Base-by-base conservation (phyloP, 2,113 vertebrate genomes). In the Perca flavescens region DNA sequence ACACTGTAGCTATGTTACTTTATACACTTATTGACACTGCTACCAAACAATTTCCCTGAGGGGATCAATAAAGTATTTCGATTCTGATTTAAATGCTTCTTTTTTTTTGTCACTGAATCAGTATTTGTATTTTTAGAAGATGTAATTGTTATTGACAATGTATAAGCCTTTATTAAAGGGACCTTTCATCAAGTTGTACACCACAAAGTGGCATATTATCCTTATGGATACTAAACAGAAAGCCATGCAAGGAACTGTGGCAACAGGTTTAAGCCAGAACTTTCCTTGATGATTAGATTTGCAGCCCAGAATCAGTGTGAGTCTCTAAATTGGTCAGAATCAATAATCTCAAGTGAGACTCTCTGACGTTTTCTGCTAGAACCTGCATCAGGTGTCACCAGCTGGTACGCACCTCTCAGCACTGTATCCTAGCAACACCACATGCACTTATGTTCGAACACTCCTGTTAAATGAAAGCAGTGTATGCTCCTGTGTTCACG, bases 361-460 rank as follows among this genome's bases (percentile, higher is more conserved):
- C 54, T 17, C 8, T 28, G 22, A 28, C 2, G 17, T 34, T 70
- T 61, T 22, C 6, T 15, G 47, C 22, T 31, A 0, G 2, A 63
- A 25, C 46, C 50, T 60, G 57, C 19, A 3, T 61, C 75, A 77
- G 49, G 68, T 58, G 43, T 80, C 46, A 25, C 1, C n/a, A 14
- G 67, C 43, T 8, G 19, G 17, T 60, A 36, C 10, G 13, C 76
- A 60, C 34, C 54, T 64, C 61, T 60, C 67, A 22, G 19, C 25
- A 4, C 46, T 2, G 83, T 88, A 54, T 78, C 83, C 87, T 73
- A 77, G 79, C 81, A 88, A 86, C 85, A 2, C n/a, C 36, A 34
- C 56, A 0, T 47, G 68, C 58, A 49, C 66, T 60, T 8, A 19
- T 65, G 11, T 9, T 22, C 0, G 0, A 71, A 9, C 0, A 7